A percentile compares a stretch with the other conserved stretches of the same genome.
These are phyloP conservation scores for Polietes domitor DNA, from an alignment of 2,888 invertebrate species.

Conservation along the genomic window DNA sequence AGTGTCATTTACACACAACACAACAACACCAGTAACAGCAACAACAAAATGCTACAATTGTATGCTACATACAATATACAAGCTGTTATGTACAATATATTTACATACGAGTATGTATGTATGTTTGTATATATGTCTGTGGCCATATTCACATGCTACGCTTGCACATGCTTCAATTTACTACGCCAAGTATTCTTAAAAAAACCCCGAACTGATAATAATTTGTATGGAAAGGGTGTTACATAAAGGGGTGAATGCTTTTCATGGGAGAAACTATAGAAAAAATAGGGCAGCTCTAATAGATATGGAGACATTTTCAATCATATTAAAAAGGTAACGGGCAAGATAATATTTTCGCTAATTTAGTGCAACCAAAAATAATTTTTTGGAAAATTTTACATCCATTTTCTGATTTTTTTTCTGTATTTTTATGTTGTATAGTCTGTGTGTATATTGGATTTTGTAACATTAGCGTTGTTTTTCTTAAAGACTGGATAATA, in stretches of 20 bases:
- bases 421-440: no score
- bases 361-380: no score
- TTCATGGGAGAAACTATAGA: neutral
- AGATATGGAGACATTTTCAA: no score
- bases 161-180: conserved; percentile 16
- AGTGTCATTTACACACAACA: conserved; percentile 1
- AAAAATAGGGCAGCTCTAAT: no score
- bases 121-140: conserved; percentile 34
- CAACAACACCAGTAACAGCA: neutral
- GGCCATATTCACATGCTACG: neutral
- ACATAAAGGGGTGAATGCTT: neutral
- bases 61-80: neutral
- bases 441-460: no score
- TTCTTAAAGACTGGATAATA: no score
- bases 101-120: neutral
- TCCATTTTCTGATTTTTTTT: no score
- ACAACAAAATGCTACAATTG: conserved; percentile 3
- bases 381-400: no score
- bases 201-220: neutral
- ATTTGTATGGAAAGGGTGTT: neutral
- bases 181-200: neutral
- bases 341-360: no score
- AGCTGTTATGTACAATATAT: neutral
- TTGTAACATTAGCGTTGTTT: no score
- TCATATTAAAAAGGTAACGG: no score